phyloP scores from a whole-genome alignment of 2,888 invertebrate species.

The Aspidiotus destructor region DNA sequence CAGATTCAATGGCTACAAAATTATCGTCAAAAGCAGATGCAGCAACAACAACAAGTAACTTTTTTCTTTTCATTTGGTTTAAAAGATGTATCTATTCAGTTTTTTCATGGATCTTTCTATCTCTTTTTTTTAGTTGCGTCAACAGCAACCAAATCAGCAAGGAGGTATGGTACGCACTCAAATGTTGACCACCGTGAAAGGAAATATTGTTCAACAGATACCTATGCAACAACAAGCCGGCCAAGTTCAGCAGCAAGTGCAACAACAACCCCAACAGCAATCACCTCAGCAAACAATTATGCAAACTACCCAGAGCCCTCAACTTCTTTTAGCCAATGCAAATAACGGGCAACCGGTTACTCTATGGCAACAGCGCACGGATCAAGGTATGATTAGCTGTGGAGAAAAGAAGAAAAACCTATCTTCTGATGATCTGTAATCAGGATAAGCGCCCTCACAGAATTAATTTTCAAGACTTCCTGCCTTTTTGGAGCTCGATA shows the following conservation, averaged over 20 bases:
- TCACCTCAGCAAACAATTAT: slow-evolving; percentile 8
- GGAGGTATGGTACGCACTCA: slow-evolving; percentile 31
- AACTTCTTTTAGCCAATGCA: slow-evolving; percentile 16
- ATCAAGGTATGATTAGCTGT: slow-evolving; percentile 10
- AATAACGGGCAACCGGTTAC: slow-evolving; percentile 15
- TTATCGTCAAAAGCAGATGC: slow-evolving; percentile 30
- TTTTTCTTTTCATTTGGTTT: background rate
- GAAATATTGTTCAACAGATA: slow-evolving; percentile 26
- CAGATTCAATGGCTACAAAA: slow-evolving; percentile 34
- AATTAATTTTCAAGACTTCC: background rate
- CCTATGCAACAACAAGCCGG: slow-evolving; percentile 21
- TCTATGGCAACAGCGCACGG: slow-evolving; percentile 20
- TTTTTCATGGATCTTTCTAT: background rate
- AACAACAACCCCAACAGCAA: slow-evolving; percentile 19
- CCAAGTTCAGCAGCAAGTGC: slow-evolving; percentile 41
- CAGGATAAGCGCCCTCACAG: background rate
- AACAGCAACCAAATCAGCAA: slow-evolving; percentile 38
- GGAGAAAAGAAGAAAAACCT: background rate
- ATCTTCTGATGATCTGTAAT: background rate
- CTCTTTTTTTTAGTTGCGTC: slow-evolving; percentile 33
- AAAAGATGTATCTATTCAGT: background rate
- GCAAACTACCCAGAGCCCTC: slow-evolving; percentile 3
- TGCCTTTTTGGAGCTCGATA: no score
- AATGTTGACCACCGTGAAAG: slow-evolving; percentile 23
- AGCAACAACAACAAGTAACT: slow-evolving; percentile 34